Conservation (phyloP, 1,140 invertebrate genomes). For the Hyphantria cunea region DNA sequence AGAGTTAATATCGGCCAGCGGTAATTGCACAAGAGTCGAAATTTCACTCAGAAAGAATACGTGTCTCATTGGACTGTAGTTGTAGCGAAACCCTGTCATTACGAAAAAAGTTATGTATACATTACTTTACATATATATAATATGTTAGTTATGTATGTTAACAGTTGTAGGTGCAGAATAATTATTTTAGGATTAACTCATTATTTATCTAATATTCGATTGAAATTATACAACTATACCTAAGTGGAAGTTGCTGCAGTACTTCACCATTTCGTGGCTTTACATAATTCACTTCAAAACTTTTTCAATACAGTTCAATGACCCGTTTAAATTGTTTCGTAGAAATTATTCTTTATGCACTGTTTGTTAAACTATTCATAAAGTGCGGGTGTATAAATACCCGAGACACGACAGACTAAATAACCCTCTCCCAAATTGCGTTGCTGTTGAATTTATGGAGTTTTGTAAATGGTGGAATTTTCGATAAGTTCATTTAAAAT, state of each 20-base stretch:
- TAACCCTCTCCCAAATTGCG: slow-evolving; percentile 7
- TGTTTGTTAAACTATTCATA: slow-evolving; percentile 45
- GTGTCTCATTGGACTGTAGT: not conserved
- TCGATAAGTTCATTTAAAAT: slow-evolving; percentile 18
- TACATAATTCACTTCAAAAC: not conserved
- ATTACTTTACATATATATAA: too few relatives aligned
- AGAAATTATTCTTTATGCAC: slow-evolving; percentile 13
- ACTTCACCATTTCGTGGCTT: too few relatives aligned
- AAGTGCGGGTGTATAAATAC: slow-evolving; percentile 38
- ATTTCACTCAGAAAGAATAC: slow-evolving; percentile 8
- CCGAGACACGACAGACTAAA: not conserved
- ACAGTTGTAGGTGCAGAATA: too few relatives aligned
- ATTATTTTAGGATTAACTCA: too few relatives aligned
- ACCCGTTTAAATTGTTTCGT: too few relatives aligned
- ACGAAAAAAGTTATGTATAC: not conserved
- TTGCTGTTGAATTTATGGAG: slow-evolving; percentile 18
- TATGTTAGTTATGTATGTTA: too few relatives aligned
- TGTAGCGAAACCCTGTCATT: not conserved
- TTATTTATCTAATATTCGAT: too few relatives aligned
- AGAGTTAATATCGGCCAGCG: slow-evolving; percentile 34
- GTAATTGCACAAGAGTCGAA: slow-evolving; percentile 29
- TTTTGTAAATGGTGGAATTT: slow-evolving; percentile 11
- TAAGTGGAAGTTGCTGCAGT: too few relatives aligned
- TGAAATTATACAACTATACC: too few relatives aligned
- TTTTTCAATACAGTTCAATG: not conserved